phyloP scores from a whole-genome alignment of 2,113 vertebrate genomes.

The Kryptolebias marmoratus region DNA sequence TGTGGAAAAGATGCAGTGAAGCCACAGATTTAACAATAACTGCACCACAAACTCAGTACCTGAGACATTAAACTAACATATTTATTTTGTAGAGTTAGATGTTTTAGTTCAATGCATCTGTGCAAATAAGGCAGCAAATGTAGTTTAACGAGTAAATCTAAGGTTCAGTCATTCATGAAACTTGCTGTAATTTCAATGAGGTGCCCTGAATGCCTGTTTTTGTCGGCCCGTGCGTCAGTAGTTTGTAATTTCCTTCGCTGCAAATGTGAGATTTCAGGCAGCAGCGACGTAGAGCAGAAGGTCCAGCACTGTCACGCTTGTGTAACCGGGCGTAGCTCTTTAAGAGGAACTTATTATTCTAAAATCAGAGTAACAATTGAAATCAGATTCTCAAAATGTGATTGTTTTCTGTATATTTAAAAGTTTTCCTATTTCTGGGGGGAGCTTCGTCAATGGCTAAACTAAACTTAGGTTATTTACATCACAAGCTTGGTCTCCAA shows the following conservation, averaged over 20 bases:
- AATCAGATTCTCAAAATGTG: too few species aligned
- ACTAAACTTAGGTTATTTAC: conserved; percentile 16
- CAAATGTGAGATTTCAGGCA: too few species aligned
- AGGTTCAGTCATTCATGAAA: neutral
- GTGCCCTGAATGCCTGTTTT: too few species aligned
- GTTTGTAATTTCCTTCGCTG: too few species aligned
- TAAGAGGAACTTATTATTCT: too few species aligned
- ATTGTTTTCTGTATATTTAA: too few species aligned
- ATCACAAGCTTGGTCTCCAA: conserved; percentile 30
- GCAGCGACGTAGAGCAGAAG: too few species aligned
- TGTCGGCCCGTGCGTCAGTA: too few species aligned
- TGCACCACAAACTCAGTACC: neutral
- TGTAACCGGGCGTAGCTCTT: too few species aligned
- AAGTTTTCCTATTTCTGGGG: neutral
- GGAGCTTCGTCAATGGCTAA: conserved; percentile 25
- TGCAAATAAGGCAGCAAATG: neutral
- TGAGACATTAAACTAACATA: neutral
- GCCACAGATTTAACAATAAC: neutral
- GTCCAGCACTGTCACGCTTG: too few species aligned
- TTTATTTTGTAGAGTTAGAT: neutral
- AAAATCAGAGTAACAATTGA: too few species aligned
- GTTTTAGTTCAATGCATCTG: neutral
- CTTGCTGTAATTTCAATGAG: neutral
- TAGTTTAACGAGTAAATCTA: too few species aligned
- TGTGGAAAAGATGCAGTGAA: conserved; percentile 7